Percentiles rank a stretch among this genome's conserved stretches.
Evolutionary conservation across 1,140 invertebrate genomes (phyloP).

Genomic region (Nasonia longicornis): DNA sequence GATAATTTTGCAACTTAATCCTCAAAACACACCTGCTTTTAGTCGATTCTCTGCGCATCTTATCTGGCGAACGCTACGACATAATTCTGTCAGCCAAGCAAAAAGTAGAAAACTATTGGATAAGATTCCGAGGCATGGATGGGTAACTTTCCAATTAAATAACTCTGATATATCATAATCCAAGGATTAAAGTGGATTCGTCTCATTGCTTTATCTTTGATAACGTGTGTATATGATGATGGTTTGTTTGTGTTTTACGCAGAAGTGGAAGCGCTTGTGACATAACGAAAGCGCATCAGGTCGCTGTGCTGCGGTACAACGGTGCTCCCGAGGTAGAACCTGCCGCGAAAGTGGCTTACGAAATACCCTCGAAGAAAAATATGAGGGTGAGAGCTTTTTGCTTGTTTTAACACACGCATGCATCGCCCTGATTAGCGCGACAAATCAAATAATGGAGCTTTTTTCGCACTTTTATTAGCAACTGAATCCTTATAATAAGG

Average conservation of each 20-base stretch:
- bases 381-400: background rate
- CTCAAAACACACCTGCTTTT: background rate
- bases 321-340: conserved; percentile 49
- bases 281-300: conserved; percentile 58
- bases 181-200: background rate
- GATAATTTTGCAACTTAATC: background rate
- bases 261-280: conserved; percentile 56
- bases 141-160: background rate
- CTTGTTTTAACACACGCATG: background rate
- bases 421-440: background rate
- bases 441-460: no score
- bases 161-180: background rate
- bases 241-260: conserved; percentile 49
- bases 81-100: conserved; percentile 67
- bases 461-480: conserved; percentile 70
- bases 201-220: background rate
- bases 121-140: conserved; percentile 47
- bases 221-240: background rate
- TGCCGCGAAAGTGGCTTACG: background rate
- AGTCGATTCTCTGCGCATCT: background rate
- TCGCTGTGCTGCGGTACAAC: conserved; percentile 68
- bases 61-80: conserved; percentile 68
- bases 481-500: conserved; percentile 84
- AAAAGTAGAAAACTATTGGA: conserved; percentile 65
- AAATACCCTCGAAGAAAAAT: background rate